Evolutionary conservation across 2,888 invertebrate species (phyloP), one percentile per base, ranked within the genome.

Genomic region (Drosophila monieri): DNA sequence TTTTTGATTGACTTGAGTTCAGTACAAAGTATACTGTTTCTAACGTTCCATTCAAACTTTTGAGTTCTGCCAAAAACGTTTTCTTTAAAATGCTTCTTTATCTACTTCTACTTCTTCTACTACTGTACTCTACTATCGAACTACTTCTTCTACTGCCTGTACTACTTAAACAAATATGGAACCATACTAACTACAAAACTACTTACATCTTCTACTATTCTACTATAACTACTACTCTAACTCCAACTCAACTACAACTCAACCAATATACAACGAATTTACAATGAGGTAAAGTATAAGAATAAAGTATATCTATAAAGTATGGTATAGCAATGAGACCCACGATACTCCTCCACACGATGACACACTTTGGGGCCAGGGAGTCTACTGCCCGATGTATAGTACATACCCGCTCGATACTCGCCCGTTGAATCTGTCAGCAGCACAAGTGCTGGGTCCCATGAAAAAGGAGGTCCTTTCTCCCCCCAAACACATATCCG

Each of bases 241-340:
- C 83, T 80, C 88, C 88, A 77, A 88, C 80, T 77, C 78, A 66
- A 85, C 83, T 65, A 79, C 80, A 72, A 37, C 37, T 37, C 79
- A 72, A 79, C 64, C 74, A 75, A 85, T 87, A 89, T 80, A 89
- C 87, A 77, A 83, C 81, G 90, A 89, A 89, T 89, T 90, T 85
- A 80, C 87, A 89, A 89, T 90, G 89, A 90, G 89, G 89, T 90
- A 90, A 90, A 89, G 89, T 90, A 90, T 90, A 81, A 79, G 81
- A 80, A 75, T 74, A 73, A 78, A 76, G 78, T 80, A 77, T 65
- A 65, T 57, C 27, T 71, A 56, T 27, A 27, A 27, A 27, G 27
- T 27, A 12, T 68, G 9, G 27, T 27, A 12, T 68, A 44, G 44
- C 37, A 15, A 23, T 66, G 60, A 44, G 23, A 10, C 2, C 47